These are phyloP conservation scores for Willisornis vidua DNA, from an alignment of 2,113 vertebrate species.

Conservation along the genomic window DNA sequence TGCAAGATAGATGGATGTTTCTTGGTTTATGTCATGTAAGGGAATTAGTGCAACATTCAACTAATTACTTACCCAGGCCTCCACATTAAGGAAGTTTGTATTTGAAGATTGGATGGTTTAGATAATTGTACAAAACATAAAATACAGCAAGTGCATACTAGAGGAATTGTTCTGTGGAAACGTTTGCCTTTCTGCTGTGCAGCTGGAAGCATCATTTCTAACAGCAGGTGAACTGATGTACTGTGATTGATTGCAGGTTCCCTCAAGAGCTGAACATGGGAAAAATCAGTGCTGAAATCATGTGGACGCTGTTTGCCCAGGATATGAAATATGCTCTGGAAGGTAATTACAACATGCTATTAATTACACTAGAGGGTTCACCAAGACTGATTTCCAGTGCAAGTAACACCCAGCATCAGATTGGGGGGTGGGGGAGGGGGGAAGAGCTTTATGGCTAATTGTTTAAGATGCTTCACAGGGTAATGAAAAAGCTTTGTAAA, in stretches of 20 bases:
- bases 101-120: neutral
- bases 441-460: neutral
- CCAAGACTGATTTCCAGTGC: neutral
- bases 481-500: neutral
- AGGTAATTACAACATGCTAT: slow-evolving; percentile 76
- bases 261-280: slow-evolving; percentile 95
- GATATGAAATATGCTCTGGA: slow-evolving; percentile 98
- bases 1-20: neutral
- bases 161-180: neutral
- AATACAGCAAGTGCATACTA: neutral
- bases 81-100: neutral
- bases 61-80: neutral
- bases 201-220: neutral
- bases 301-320: slow-evolving; percentile 91
- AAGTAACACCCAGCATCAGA: neutral
- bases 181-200: neutral
- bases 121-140: neutral
- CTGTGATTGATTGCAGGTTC: slow-evolving; percentile 82
- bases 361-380: neutral
- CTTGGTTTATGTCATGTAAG: neutral
- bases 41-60: neutral
- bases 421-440: neutral
- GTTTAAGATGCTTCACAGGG: neutral
- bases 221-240: slow-evolving; percentile 8
- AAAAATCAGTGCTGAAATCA: slow-evolving; percentile 91